Evolutionary conservation across 1,140 invertebrate species (phyloP), one percentile per base, ranked within the genome.

Genomic region (Drosophila malerkotliana): DNA sequence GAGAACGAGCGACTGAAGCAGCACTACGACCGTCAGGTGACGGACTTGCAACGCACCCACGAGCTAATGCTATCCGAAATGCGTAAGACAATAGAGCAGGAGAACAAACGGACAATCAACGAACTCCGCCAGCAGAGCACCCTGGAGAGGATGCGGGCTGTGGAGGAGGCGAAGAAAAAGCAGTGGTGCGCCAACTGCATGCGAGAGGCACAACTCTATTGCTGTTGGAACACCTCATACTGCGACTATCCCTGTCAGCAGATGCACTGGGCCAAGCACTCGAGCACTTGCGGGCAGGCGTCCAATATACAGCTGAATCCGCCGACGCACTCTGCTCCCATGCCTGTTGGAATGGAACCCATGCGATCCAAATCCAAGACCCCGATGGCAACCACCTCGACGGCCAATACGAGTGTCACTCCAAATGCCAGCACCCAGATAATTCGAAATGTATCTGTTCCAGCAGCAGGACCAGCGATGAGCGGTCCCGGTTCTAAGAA

Each of bases 211-310:
- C 94, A 97, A 69, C 97, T 97, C 90, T 98, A 97, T 92, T 98
- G 97, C 87, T 98, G 97, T 84, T 98, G 97, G 97, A 98, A 98
- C 92, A 98, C 97, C 0, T 96, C 97, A 32, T 98, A 98, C 90
- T 98, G 97, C 92, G 96, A 96, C 92, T 96, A 96, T 91, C 93
- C 94, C 3, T 98, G 97, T 81, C 96, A 97, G 90, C 93, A 94
- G 58, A 92, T 94, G 69, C 95, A 96, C 89, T 96, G 95, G 95
- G 59, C 93, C 0, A 90, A 91, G 8, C 95, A 96, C 83, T 94
- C 81, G 3, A 4, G 51, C 37, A 68, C 92, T 82, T 91, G 90
- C 58, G 82, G 75, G 1, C 77, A 77, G 21, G 49, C 55, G 34
- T 67, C 21, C 32, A 76, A 37, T 7, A 26, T 54, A 6, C 45